These are phyloP conservation scores for Bombus confusus DNA, from an alignment of 1,140 invertebrate species.

Conservation along the genomic window DNA sequence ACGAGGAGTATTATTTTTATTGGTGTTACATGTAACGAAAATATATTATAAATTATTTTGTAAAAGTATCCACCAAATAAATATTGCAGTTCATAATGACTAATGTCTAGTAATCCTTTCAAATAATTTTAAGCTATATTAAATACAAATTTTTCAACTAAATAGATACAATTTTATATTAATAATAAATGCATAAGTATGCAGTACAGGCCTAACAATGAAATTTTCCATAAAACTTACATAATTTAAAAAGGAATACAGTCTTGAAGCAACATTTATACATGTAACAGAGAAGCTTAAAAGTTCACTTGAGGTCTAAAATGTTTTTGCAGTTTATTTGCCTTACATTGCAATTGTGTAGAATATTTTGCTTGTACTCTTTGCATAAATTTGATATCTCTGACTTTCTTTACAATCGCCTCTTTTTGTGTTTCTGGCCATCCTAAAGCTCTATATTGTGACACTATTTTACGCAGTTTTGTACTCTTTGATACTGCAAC, in stretches of 20 bases:
- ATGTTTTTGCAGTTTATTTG: conserved; percentile 93
- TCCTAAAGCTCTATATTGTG: conserved; percentile 92
- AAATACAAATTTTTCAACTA: conserved; percentile 2
- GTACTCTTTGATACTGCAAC: conserved; percentile 83
- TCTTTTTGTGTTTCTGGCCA: conserved; percentile 90
- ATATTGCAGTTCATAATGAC: conserved; percentile 67
- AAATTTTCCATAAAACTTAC: conserved; percentile 18
- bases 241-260: conserved; percentile 25
- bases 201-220: conserved; percentile 7
- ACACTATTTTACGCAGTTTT: conserved; percentile 88
- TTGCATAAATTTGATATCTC: conserved; percentile 93
- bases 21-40: conserved; percentile 70
- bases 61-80: conserved; percentile 73
- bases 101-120: conserved; percentile 13
- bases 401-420: conserved; percentile 87
- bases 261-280: conserved; percentile 33
- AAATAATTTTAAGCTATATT: not conserved
- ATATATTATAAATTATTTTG: conserved; percentile 75
- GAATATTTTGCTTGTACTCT: conserved; percentile 89
- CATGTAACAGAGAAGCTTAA: conserved; percentile 22
- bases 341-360: conserved; percentile 90
- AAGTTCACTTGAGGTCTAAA: conserved; percentile 90
- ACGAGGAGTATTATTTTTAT: conserved; percentile 78
- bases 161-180: conserved; percentile 48
- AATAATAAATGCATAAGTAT: conserved; percentile 33